Conservation (phyloP, 1,140 invertebrate species). For the Temnothorax longispinosus region DNA sequence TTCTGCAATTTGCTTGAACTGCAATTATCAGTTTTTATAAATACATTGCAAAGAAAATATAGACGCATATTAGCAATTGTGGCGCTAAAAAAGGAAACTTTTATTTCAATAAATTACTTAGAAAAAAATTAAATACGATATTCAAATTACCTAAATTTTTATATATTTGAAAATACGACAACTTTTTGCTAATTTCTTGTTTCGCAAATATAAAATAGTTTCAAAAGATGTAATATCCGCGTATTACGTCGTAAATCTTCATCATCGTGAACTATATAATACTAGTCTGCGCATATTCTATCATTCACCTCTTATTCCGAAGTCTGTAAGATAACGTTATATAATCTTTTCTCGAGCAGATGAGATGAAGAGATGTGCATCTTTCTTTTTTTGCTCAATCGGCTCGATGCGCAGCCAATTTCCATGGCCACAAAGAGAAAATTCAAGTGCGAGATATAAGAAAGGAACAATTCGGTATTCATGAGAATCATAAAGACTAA, state of each 20-base stretch:
- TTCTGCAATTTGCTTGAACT: not conserved
- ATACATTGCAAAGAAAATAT: not conserved
- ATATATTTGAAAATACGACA: not conserved
- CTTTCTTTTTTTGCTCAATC: conserved; percentile 16
- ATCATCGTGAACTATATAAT: not conserved
- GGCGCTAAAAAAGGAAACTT: not conserved
- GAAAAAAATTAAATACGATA: not conserved
- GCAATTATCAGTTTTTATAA: conserved; percentile 7
- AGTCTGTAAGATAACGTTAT: not conserved
- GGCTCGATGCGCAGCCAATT: conserved; percentile 10
- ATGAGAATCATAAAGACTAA: conserved; percentile 39
- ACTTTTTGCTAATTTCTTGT: not conserved
- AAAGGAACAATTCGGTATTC: conserved; percentile 39
- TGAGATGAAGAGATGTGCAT: not conserved
- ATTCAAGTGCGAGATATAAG: conserved; percentile 41
- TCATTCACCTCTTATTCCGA: not conserved
- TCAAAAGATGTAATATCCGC: not conserved
- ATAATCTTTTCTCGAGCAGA: not conserved
- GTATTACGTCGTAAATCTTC: conserved; percentile 5
- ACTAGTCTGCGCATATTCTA: conserved; percentile 1
- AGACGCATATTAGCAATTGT: not conserved
- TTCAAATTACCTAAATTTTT: not conserved
- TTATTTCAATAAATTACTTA: not conserved
- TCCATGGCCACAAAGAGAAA: conserved; percentile 33
- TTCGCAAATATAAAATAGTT: not conserved